Evolutionary conservation across 2,888 invertebrate genomes (phyloP), one percentile per base, ranked within the genome.

Genomic region (Heteropelma amictum): DNA sequence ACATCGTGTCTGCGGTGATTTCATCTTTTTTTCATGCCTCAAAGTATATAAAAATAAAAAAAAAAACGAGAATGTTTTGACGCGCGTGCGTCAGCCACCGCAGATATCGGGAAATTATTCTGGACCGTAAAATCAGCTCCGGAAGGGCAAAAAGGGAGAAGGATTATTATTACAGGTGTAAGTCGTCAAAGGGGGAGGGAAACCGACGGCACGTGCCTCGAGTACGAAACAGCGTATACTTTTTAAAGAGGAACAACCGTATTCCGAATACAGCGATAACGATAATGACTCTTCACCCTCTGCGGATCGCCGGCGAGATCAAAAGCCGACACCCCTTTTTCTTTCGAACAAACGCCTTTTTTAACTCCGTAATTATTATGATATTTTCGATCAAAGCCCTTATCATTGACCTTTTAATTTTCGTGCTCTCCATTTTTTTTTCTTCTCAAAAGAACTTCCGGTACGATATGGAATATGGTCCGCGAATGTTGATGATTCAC

Each of bases 201-300:
- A n/a, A 33, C n/a, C 14, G 23, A 51, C 56, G 68, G 63, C 69
- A 64, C 69, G 68, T 69, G 69, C 73, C 63, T 64, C 61, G 69
- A 64, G 63, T 64, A 33, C 69, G 33, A 51, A 69, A 64, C 12
- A 49, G 69, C 68, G 33, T 51, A 42, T 63, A 68, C 51, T 69
- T 64, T 33, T n/a, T n/a, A 40, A 47, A 45, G 51, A 56, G 54
- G 47, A 47, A 72, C 53, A 45, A 33, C 53, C 33, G 3, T 40
- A 30, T 26, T 35, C 60, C 30, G 56, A 53, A n/a, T n/a, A n/a
- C 45, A 42, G 45, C 58, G 49, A 73, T 53, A 69, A 68, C 23
- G 61, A 68, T 68, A 63, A 49, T 51, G 56, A 68, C 23, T 40
- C 19, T 30, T 19, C 56, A 21, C 21, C n/a, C 33, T n/a, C 17